A percentile compares a stretch with the other conserved stretches of the same genome.
These are phyloP conservation scores for Pandion haliaetus DNA, from an alignment of 2,113 vertebrate species.

Conservation along the genomic window DNA sequence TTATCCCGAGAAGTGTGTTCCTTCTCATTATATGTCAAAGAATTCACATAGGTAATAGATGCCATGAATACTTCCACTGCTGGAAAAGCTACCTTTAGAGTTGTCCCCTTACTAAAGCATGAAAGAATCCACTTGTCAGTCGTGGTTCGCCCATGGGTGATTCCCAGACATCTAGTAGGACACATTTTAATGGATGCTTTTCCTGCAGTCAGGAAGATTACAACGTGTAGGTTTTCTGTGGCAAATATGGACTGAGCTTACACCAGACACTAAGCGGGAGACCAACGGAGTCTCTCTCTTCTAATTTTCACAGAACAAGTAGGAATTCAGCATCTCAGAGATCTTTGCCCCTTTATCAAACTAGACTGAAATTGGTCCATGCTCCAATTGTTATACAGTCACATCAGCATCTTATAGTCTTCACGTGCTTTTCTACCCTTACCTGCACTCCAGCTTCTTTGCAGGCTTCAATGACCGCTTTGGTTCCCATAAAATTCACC, in stretches of 20 bases:
- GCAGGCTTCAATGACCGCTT: slow-evolving; percentile 86
- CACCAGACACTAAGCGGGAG: background rate
- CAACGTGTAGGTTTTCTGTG: background rate
- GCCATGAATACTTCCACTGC: background rate
- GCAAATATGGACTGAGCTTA: background rate
- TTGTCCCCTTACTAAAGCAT: background rate
- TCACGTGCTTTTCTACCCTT: background rate
- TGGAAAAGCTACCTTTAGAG: background rate
- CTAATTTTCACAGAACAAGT: background rate
- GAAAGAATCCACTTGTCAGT: background rate
- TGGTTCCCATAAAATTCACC: slow-evolving; percentile 90
- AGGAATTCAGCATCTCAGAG: background rate
- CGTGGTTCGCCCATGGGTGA: background rate
- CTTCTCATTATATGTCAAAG: background rate
- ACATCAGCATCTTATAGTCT: accelerated
- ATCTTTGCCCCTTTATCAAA: background rate
- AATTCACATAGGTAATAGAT: background rate
- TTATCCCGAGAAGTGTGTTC: background rate
- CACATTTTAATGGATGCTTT: background rate
- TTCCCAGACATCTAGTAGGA: background rate
- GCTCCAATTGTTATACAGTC: background rate
- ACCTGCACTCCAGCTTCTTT: slow-evolving; percentile 90
- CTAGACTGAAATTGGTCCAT: accelerated
- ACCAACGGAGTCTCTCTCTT: background rate
- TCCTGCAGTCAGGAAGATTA: background rate